These are phyloP conservation scores for Coenonympha arcania DNA, from an alignment of 2,888 invertebrate species.

Conservation along the genomic window DNA sequence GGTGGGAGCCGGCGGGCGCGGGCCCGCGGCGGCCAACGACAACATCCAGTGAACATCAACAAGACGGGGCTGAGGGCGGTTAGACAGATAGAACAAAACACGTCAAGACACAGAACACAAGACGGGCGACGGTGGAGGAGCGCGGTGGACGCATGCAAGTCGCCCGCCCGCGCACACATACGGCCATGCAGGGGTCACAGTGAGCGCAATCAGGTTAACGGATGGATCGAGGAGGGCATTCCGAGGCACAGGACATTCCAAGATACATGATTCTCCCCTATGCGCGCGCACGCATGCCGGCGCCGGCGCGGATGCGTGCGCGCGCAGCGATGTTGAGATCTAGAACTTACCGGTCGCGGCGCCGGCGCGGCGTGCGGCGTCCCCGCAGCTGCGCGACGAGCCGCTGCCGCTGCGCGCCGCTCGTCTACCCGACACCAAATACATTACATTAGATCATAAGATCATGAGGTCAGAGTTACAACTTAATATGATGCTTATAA, in stretches of 20 bases:
- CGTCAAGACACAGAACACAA: constrained; percentile 73
- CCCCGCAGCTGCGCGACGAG: constrained; percentile 30
- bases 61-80: constrained; percentile 51
- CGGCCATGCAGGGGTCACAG: constrained; percentile 67
- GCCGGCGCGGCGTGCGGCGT: constrained; percentile 26
- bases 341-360: constrained; percentile 67
- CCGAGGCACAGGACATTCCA: constrained; percentile 77
- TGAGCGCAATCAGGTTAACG: constrained; percentile 62
- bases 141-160: constrained; percentile 61
- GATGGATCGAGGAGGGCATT: constrained; percentile 73
- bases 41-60: constrained; percentile 54
- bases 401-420: constrained; percentile 41
- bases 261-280: constrained; percentile 76
- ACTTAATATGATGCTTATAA: no score
- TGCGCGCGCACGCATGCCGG: constrained; percentile 60
- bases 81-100: constrained; percentile 67
- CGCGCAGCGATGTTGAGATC: constrained; percentile 75
- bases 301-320: constrained; percentile 47
- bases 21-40: constrained; percentile 46
- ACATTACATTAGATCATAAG: constrained; percentile 12
- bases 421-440: constrained; percentile 49
- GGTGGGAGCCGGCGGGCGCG: constrained; percentile 47
- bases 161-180: constrained; percentile 56
- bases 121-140: constrained; percentile 54
- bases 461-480: no score